Evolutionary conservation across 2,797 vertebrate species (phyloP), one percentile per base, ranked within the genome.

Genomic region (Micropoecilia bifurca): DNA sequence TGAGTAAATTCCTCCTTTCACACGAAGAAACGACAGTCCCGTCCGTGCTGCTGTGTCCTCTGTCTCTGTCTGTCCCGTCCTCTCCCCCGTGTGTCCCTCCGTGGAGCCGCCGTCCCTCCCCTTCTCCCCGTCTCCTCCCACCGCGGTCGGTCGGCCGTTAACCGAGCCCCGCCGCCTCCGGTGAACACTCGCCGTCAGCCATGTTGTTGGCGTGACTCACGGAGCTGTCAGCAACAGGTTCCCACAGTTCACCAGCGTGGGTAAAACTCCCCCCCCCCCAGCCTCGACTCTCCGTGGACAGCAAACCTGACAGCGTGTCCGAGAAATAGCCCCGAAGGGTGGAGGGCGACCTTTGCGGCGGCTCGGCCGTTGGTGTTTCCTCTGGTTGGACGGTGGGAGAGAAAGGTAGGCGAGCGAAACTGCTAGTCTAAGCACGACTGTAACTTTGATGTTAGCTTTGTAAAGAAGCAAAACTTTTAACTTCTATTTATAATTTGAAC

Each of bases 171-270:
- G 76, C 84, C 81, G 80, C 73, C 82, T 39, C 87, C 46, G 71
- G 45, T n/a, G 69, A 74, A 80, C 85, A 83, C 57, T 63, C 61
- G 61, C 36, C 76, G 93, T 95, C 94, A 95, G 95, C 95, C 95
- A 95, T 95, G 92, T 95, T 95, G 92, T 94, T 93, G 90, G 83
- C 89, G 90, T 94, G 91, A 94, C 90, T 90, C 85, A 82, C 86
- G 0, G 85, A 93, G 85, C 93, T 94, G 93, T 93, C 95, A 95
- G 93, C 94, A 95, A 95, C 94, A 95, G 93, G 93, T 95, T 36
- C 81, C 61, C 36, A 8, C 30, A 12, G 59, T 87, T 61, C 14
- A n/a, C 76, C 16, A 75, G 22, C 72, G 75, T 77, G 1, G 74
- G 25, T 14, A 73, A 88, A 80, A 90, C 85, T 80, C 1, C 4